Evolutionary conservation across 2,888 invertebrate species (phyloP).

Genomic region (Ethmia dodecea): DNA sequence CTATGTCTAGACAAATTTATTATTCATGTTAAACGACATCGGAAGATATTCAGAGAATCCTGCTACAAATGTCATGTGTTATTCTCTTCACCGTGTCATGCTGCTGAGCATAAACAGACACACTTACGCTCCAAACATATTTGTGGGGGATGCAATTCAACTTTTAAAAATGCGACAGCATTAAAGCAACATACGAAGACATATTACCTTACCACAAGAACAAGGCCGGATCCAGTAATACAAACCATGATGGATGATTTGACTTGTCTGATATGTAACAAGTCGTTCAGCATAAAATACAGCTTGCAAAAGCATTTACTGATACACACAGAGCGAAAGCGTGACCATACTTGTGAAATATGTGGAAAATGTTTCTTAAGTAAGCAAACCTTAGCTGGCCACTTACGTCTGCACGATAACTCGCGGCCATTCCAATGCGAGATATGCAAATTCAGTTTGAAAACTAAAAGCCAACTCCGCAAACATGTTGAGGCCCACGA

Average conservation of each 20-base stretch:
- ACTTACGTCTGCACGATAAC: conserved; percentile 46
- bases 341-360: conserved; percentile 47
- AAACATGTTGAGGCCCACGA: conserved; percentile 42
- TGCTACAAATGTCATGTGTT: conserved; percentile 44
- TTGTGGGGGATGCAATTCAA: conserved; percentile 47
- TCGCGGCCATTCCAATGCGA: conserved; percentile 47
- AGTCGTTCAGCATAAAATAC: conserved; percentile 38
- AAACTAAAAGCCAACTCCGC: conserved; percentile 32
- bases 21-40: conserved; percentile 78
- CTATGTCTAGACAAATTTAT: conserved; percentile 41
- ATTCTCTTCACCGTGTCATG: conserved; percentile 29
- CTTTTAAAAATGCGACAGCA: conserved; percentile 33
- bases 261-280: conserved; percentile 46
- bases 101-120: conserved; percentile 26
- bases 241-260: conserved; percentile 26
- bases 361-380: conserved; percentile 19
- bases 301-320: conserved; percentile 70
- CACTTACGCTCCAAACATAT: conserved; percentile 31
- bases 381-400: conserved; percentile 37
- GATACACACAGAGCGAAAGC: conserved; percentile 67
- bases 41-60: conserved; percentile 71
- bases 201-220: conserved; percentile 35
- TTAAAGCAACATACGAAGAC: conserved; percentile 32
- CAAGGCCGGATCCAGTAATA: conserved; percentile 22
- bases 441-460: conserved; percentile 49